Conservation (phyloP, 2,113 vertebrate genomes). For the Pogonocichla stellata region DNA sequence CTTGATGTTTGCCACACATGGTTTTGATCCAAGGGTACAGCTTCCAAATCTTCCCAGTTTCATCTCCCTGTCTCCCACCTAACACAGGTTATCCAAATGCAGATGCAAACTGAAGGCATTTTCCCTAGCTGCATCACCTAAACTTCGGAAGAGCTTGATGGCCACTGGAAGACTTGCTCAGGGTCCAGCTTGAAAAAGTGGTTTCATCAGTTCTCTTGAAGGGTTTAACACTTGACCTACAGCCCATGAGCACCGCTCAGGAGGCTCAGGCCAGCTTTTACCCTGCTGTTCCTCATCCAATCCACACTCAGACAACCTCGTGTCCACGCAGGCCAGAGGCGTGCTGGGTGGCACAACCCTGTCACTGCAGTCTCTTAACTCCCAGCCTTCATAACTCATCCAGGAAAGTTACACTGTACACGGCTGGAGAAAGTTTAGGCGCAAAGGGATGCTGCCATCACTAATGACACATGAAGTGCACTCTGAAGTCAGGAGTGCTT, state of each 20-base stretch:
- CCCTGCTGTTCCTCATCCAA: background rate
- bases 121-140: background rate
- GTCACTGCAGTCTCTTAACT: background rate
- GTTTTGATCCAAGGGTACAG: background rate
- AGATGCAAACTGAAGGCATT: background rate
- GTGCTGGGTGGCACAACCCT: background rate
- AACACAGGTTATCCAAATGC: background rate
- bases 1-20: background rate
- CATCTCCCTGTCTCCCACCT: background rate
- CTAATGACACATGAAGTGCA: background rate
- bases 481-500: background rate
- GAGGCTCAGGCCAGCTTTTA: background rate
- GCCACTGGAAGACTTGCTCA: background rate
- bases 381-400: background rate
- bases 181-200: background rate
- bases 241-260: background rate
- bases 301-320: background rate
- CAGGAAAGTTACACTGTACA: background rate
- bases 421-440: background rate
- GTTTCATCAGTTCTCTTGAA: background rate
- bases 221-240: background rate
- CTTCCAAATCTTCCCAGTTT: background rate
- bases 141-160: background rate
- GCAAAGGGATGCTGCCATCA: background rate
- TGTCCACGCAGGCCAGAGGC: background rate